phyloP scores from a whole-genome alignment of 2,113 vertebrate genomes.

The Aptenodytes patagonicus region DNA sequence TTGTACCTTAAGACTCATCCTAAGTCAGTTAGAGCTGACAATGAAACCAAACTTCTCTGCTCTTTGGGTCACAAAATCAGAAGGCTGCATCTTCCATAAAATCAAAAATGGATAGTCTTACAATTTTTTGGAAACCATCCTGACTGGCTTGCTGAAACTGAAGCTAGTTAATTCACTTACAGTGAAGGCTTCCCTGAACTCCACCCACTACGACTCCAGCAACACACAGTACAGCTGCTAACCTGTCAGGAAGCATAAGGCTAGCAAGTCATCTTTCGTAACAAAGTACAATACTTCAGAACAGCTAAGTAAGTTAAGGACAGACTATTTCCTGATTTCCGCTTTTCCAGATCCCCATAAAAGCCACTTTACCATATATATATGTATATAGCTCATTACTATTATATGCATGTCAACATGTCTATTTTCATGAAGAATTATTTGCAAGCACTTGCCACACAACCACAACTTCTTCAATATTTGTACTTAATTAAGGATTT shows the following conservation, averaged over 20 bases:
- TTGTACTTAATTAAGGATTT: background rate
- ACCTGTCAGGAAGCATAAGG: background rate
- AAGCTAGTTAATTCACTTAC: background rate
- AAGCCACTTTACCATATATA: background rate
- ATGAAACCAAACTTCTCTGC: background rate
- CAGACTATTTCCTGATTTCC: background rate
- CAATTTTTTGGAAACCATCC: background rate
- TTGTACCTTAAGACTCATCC: too few relatives aligned
- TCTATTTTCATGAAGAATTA: background rate
- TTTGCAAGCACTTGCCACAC: background rate
- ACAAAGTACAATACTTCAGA: background rate
- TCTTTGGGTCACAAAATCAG: background rate
- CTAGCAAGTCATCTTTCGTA: fast-evolving
- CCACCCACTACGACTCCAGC: background rate
- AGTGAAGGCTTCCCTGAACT: background rate
- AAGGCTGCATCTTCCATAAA: background rate
- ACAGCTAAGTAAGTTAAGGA: background rate
- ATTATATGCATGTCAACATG: fast-evolving
- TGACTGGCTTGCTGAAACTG: background rate
- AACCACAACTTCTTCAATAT: background rate
- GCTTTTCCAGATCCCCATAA: background rate
- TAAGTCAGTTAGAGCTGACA: background rate
- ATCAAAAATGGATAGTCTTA: background rate
- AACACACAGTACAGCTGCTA: fast-evolving
- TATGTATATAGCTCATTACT: too few relatives aligned